Percentiles rank a stretch among this genome's conserved stretches.
Evolutionary conservation across 2,888 invertebrate species (phyloP).

Genomic region (Ecdyonurus torrentis): DNA sequence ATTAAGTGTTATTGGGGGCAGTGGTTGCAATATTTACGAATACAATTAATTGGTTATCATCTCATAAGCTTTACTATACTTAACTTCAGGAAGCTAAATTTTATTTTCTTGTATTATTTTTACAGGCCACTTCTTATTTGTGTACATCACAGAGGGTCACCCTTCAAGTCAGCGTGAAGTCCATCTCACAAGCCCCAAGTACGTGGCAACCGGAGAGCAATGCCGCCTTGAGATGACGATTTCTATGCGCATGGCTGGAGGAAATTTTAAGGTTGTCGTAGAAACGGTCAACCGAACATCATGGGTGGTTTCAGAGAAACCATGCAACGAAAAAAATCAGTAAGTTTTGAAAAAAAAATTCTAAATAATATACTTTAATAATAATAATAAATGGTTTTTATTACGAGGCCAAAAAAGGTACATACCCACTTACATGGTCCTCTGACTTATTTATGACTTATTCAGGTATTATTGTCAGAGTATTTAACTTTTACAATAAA

Average conservation of each 20-base stretch:
- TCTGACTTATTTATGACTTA: too few species aligned
- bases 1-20: too few species aligned
- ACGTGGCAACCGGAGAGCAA: constrained; percentile 23
- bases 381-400: too few species aligned
- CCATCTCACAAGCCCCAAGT: constrained; percentile 25
- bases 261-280: constrained; percentile 28
- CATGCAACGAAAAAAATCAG: constrained; percentile 26
- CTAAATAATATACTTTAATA: too few species aligned
- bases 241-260: constrained; percentile 30
- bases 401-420: too few species aligned
- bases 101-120: constrained; percentile 14
- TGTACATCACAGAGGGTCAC: constrained; percentile 26
- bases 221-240: constrained; percentile 28
- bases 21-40: too few species aligned
- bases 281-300: constrained; percentile 26
- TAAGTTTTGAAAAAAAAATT: too few species aligned
- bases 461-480: too few species aligned
- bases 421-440: too few species aligned
- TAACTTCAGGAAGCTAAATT: not conserved
- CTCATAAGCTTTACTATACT: too few species aligned
- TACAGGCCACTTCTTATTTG: constrained; percentile 57
- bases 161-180: constrained; percentile 18
- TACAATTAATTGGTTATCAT: too few species aligned
- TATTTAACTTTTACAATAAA: too few species aligned
- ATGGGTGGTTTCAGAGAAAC: constrained; percentile 24